Percentiles rank a stretch among this genome's conserved stretches.
phyloP scores from a whole-genome alignment of 2,888 invertebrate species.

The Hedychridium roseum region DNA sequence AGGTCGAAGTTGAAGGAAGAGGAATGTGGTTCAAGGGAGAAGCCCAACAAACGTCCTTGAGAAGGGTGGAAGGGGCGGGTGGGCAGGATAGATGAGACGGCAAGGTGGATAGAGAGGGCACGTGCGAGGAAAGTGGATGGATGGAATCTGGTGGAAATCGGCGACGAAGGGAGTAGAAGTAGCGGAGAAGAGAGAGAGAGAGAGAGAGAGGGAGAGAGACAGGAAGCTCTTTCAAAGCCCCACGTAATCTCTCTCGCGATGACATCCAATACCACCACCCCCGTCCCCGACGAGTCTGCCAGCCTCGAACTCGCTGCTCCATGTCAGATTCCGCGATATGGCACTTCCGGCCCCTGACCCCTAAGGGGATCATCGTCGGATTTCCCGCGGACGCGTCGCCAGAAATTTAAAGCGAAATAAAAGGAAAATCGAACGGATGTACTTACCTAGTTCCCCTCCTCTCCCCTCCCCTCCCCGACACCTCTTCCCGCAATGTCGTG shows the following conservation, averaged over 20 bases:
- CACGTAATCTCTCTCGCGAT: constrained; percentile 56
- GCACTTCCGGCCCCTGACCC: constrained; percentile 36
- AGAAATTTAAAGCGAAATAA: constrained; percentile 14
- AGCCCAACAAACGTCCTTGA: too few relatives aligned
- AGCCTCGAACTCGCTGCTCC: constrained; percentile 39
- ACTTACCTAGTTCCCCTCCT: too few relatives aligned
- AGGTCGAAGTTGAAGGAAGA: constrained; percentile 28
- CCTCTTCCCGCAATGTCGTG: too few relatives aligned
- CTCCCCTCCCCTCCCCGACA: too few relatives aligned
- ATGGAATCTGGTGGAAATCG: constrained; percentile 7
- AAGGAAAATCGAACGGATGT: constrained; percentile 5
- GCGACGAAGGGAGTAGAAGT: constrained; percentile 17
- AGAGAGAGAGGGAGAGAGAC: constrained; percentile 23
- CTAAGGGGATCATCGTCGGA: constrained; percentile 33
- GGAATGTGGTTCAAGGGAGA: constrained; percentile 20
- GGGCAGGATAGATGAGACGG: constrained; percentile 5
- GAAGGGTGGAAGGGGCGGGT: too few relatives aligned
- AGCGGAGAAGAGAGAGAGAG: constrained; percentile 12
- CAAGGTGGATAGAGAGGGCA: not conserved
- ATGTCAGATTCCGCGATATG: constrained; percentile 45
- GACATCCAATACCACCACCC: constrained; percentile 55
- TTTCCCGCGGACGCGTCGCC: constrained; percentile 16
- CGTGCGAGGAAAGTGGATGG: constrained; percentile 8
- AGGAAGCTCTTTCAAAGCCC: constrained; percentile 48
- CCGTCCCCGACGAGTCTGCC: constrained; percentile 40